A percentile compares a stretch with the other conserved stretches of the same genome.
These are phyloP conservation scores for Chironomus tepperi DNA, from an alignment of 1,140 invertebrate genomes.

Conservation along the genomic window DNA sequence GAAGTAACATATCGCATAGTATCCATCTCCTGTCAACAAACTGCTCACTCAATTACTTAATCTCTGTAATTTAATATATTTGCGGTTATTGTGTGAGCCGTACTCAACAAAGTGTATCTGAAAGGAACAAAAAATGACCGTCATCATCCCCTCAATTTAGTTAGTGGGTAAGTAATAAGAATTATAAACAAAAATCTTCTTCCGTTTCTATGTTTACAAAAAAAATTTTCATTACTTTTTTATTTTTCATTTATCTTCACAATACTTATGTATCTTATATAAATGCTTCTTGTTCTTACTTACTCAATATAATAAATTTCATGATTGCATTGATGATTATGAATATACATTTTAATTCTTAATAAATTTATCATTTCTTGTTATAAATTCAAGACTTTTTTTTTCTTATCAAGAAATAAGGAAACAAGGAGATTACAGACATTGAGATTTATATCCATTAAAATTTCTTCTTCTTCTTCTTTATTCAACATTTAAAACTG, in stretches of 20 bases:
- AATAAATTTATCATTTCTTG: neutral
- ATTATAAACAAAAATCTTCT: too few species aligned
- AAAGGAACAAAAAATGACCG: too few species aligned
- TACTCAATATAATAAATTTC: neutral
- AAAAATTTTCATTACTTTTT: neutral
- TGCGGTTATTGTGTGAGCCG: too few species aligned
- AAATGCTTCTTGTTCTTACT: neutral
- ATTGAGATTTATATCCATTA: neutral
- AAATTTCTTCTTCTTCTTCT: neutral
- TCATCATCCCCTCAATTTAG: too few species aligned
- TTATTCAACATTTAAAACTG: constrained; percentile 12
- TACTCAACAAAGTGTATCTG: too few species aligned
- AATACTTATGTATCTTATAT: neutral
- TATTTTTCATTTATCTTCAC: neutral
- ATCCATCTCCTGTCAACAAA: too few species aligned
- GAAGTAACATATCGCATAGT: too few species aligned
- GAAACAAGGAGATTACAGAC: neutral
- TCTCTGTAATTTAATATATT: too few species aligned
- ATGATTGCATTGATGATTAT: neutral
- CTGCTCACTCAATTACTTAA: too few species aligned
- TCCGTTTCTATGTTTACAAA: neutral
- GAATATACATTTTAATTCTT: neutral
- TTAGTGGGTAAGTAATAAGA: too few species aligned
- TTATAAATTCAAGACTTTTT: neutral
- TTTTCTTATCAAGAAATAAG: too few species aligned